Conservation (phyloP, 1,140 invertebrate genomes). For the Bombus waltoni region DNA sequence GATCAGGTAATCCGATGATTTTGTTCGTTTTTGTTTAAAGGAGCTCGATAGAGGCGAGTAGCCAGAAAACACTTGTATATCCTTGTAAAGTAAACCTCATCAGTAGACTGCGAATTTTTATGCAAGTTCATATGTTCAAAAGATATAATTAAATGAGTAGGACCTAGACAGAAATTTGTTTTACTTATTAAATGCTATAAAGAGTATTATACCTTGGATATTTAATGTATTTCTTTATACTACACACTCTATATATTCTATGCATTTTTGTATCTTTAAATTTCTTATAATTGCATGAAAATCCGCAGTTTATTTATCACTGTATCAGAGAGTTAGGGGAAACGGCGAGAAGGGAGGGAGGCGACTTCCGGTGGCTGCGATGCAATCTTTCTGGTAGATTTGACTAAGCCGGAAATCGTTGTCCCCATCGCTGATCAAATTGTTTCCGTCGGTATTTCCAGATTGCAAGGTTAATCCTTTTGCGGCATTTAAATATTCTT, state of each 20-base stretch:
- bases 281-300: not conserved
- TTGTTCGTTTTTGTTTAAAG: not conserved
- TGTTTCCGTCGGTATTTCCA: constrained; percentile 30
- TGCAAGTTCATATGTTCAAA: too few relatives aligned
- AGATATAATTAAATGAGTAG: too few relatives aligned
- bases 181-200: too few relatives aligned
- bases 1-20: not conserved
- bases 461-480: constrained; percentile 37
- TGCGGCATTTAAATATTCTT: constrained; percentile 19
- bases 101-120: not conserved
- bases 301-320: not conserved
- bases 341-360: not conserved
- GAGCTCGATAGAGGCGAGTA: constrained; percentile 5
- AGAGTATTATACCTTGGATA: too few relatives aligned
- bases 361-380: not conserved
- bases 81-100: constrained; percentile 30
- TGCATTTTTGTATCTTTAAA: not conserved
- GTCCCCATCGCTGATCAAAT: not conserved
- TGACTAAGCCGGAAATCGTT: not conserved
- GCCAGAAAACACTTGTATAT: constrained; percentile 21
- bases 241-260: not conserved
- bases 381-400: not conserved
- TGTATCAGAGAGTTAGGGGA: not conserved
- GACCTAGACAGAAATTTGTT: too few relatives aligned
- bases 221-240: not conserved